phyloP scores from a whole-genome alignment of 2,888 invertebrate species.

The Megalurothrips usitatus region DNA sequence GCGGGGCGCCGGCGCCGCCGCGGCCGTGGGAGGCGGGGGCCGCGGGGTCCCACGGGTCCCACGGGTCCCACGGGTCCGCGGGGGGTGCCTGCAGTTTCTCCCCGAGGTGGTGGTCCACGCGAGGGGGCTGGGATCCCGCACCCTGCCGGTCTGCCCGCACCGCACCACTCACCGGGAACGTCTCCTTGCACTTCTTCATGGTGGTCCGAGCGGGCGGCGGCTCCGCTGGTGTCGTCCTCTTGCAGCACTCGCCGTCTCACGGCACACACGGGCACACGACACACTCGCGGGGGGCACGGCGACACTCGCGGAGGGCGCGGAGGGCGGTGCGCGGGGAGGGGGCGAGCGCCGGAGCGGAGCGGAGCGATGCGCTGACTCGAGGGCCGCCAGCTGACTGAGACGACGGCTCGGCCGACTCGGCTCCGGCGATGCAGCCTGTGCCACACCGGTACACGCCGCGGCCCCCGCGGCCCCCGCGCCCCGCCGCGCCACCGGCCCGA shows the following conservation, averaged over 20 bases:
- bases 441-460: not conserved
- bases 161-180: not conserved
- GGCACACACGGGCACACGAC: too few relatives aligned
- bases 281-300: not conserved
- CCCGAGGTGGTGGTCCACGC: not conserved
- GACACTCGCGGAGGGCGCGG: not conserved
- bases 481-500: not conserved
- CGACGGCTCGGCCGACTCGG: not conserved
- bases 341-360: not conserved
- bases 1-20: too few relatives aligned
- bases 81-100: not conserved
- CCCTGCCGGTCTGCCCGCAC: not conserved
- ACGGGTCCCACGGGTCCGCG: not conserved
- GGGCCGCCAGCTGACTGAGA: not conserved
- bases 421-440: not conserved
- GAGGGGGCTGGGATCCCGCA: not conserved
- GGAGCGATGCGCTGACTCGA: not conserved
- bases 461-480: not conserved
- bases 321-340: not conserved
- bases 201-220: not conserved
- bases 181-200: conserved; percentile 11
- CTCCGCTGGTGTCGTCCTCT: too few relatives aligned
- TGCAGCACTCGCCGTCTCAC: too few relatives aligned
- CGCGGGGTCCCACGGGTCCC: too few relatives aligned
- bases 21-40: too few relatives aligned